Base-by-base conservation (phyloP, 2,797 vertebrate species). In the Sandelia bainsii region DNA sequence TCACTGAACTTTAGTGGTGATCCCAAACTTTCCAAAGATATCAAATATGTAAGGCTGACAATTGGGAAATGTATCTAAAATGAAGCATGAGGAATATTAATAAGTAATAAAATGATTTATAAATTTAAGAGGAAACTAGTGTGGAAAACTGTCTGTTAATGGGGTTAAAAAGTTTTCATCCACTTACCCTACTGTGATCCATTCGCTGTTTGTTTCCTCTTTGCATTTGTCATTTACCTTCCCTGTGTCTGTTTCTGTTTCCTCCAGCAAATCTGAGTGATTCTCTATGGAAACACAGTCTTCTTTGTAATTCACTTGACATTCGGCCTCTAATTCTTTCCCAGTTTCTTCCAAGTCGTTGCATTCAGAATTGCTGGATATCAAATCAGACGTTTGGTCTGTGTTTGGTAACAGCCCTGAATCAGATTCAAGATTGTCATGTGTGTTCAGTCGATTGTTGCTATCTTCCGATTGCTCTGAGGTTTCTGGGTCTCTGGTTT, bases 141-240 rank as follows among this genome's bases (percentile, higher is more conserved):
- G 34, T 4, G 25, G 4, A 4, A 25, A 25, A 32, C 37, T 39
- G 1, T 1, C 0, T 53, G 2, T 23, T 44, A 27, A 48, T 7
- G 5, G n/a, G 49, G 2, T 20, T 10, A 32, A 42, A 49, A 7
- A 9, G 7, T 37, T 59, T 69, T 63, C 0, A 0, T 42, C 9
- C 27, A 39, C 86, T 81, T 76, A 94, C 92, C 87, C 83, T 0
- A 85, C 69, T 42, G 83, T 84, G 56, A 83, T 71, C 85, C 82
- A 90, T 37, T 70, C 40, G 0, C 44, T 67, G 5, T 76, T 78
- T 23, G 46, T 73, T 52, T 65, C 42, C 8, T 80, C 78, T 59
- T 75, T 49, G 19, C 42, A 11, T 17, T 57, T 37, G 5, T 49
- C 11, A 14, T 71, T 65, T n/a, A 42, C 45, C 22, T 5, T 22